Evolutionary conservation across 2,888 invertebrate species (phyloP).

Genomic region (Nematopogon swammerdamellus): DNA sequence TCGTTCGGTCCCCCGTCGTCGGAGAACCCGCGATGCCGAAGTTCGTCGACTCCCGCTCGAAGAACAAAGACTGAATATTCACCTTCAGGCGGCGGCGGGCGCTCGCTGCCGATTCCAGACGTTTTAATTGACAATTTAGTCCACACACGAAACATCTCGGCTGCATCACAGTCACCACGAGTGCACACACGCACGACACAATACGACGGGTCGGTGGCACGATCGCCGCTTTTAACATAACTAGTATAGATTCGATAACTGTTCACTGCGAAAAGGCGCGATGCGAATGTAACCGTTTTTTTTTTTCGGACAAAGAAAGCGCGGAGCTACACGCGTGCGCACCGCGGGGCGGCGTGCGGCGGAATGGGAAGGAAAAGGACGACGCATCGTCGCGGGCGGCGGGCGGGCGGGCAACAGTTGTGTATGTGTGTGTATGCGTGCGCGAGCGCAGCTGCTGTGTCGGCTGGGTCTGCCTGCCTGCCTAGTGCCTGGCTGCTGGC

Average conservation of each 20-base stretch:
- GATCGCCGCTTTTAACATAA: background rate
- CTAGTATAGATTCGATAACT: background rate
- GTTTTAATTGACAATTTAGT: constrained; percentile 7
- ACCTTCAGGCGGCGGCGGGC: no score
- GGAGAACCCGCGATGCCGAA: no score
- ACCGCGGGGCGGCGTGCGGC: constrained; percentile 26
- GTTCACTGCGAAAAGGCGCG: background rate
- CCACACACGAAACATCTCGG: constrained; percentile 17
- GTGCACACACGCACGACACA: background rate
- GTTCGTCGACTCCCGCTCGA: constrained; percentile 16
- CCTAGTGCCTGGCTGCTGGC: background rate
- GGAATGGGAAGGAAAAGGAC: constrained; percentile 19
- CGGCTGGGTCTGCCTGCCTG: background rate
- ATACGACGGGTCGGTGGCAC: background rate
- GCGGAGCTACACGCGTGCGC: constrained; percentile 17
- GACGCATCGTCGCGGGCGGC: constrained; percentile 30
- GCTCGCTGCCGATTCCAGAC: constrained; percentile 7
- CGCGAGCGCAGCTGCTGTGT: constrained; percentile 9
- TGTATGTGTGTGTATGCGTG: constrained; percentile 18
- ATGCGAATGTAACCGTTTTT: constrained; percentile 3
- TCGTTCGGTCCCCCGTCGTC: constrained; percentile 16
- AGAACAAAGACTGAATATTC: constrained; percentile 17
- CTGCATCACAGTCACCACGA: background rate
- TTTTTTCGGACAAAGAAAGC: constrained; percentile 16
- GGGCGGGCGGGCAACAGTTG: constrained; percentile 49